phyloP scores from a whole-genome alignment of 2,888 invertebrate species.

The Acrocera orbiculus region DNA sequence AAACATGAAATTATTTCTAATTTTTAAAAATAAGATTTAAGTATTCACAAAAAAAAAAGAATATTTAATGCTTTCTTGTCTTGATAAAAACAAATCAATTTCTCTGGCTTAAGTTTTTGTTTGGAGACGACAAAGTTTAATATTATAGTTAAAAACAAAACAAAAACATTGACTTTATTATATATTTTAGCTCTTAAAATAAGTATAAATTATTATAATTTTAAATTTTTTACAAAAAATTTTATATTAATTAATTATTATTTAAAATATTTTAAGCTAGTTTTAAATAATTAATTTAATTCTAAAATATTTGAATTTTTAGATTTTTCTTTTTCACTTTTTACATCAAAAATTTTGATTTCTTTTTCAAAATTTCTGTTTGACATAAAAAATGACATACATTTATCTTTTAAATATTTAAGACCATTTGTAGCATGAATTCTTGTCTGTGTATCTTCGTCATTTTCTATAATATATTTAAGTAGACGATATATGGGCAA shows the following conservation, averaged over 20 bases:
- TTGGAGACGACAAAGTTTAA: no score
- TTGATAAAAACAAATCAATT: no score
- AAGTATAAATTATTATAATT: no score
- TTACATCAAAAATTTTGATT: slow-evolving; percentile 25
- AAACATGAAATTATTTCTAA: no score
- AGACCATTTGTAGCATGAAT: slow-evolving; percentile 27
- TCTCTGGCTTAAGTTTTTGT: no score
- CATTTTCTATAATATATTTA: slow-evolving; percentile 18
- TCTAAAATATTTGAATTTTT: slow-evolving; percentile 19
- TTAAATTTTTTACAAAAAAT: background rate
- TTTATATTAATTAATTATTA: background rate
- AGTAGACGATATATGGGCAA: slow-evolving; percentile 26
- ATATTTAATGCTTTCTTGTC: no score
- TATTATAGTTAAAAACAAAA: no score
- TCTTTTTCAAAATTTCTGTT: slow-evolving; percentile 20
- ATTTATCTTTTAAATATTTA: slow-evolving; percentile 22
- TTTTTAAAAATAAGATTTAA: no score
- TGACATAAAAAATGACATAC: slow-evolving; percentile 19
- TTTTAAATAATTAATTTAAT: slow-evolving; percentile 15
- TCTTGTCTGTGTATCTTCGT: slow-evolving; percentile 23
- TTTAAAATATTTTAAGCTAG: no score
- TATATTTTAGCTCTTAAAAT: no score
- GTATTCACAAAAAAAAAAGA: no score
- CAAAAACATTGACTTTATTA: no score
- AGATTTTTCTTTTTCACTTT: slow-evolving; percentile 14